A percentile compares a stretch with the other conserved stretches of the same genome.
Conservation (phyloP, 2,888 invertebrate species). For the Drosophila flavopinicola region DNA sequence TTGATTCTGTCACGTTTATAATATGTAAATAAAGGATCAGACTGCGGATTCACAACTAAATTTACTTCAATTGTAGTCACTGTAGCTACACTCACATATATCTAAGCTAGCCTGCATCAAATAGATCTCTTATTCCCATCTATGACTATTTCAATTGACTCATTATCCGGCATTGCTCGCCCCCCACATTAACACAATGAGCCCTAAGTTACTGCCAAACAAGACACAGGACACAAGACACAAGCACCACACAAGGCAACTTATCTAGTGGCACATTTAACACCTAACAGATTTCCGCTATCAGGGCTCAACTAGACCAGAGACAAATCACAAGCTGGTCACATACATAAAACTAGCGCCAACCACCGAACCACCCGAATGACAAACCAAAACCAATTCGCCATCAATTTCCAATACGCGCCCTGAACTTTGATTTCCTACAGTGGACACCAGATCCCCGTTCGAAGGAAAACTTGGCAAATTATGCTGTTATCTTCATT, state of each 20-base stretch:
- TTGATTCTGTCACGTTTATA: too few species aligned
- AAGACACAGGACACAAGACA: not conserved
- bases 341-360: slow-evolving; percentile 57
- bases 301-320: slow-evolving; percentile 40
- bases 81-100: not conserved
- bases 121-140: slow-evolving; percentile 1
- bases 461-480: slow-evolving; percentile 55
- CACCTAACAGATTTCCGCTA: slow-evolving; percentile 76
- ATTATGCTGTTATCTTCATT: slow-evolving; percentile 81
- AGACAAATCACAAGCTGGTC: slow-evolving; percentile 65
- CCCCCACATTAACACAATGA: slow-evolving; percentile 45
- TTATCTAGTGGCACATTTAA: slow-evolving; percentile 51
- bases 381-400: slow-evolving; percentile 16
- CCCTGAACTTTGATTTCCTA: slow-evolving; percentile 70
- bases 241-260: slow-evolving; percentile 8
- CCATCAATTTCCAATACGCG: slow-evolving; percentile 68
- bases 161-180: slow-evolving; percentile 7
- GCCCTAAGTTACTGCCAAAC: slow-evolving; percentile 24
- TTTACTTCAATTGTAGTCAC: not conserved
- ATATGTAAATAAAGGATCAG: too few species aligned
- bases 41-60: too few species aligned
- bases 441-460: slow-evolving; percentile 6
- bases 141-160: slow-evolving; percentile 59
- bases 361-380: slow-evolving; percentile 7
- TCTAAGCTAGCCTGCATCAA: not conserved